Evolutionary conservation across 1,140 invertebrate species (phyloP).

Genomic region (Drosophila grimshawi): DNA sequence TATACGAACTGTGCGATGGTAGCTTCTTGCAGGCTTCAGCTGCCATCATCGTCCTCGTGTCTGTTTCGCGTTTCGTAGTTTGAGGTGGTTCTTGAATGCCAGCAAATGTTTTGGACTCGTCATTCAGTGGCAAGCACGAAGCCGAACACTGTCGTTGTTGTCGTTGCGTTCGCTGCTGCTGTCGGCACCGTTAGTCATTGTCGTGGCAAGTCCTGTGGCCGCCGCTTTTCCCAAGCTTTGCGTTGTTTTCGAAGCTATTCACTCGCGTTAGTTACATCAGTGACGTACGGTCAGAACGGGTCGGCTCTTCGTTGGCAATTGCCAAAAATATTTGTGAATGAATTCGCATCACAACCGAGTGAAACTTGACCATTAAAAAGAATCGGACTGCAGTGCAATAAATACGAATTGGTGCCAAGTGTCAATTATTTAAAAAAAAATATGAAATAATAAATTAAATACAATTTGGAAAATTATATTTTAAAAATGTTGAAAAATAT

Average conservation of each 20-base stretch:
- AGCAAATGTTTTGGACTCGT: conserved; percentile 50
- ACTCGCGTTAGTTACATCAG: conserved; percentile 46
- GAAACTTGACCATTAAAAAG: conserved; percentile 3
- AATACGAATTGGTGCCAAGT: conserved; percentile 10
- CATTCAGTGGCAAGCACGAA: conserved; percentile 62
- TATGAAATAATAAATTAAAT: neutral
- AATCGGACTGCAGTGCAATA: conserved; percentile 22
- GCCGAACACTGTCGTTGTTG: conserved; percentile 51
- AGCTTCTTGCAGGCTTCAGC: conserved; percentile 72
- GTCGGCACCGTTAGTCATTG: conserved; percentile 37
- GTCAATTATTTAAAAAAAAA: conserved; percentile 10
- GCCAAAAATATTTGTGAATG: conserved; percentile 59
- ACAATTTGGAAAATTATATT: neutral
- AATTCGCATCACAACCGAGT: conserved; percentile 25
- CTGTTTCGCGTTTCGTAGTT: conserved; percentile 39
- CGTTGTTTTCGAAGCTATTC: conserved; percentile 48
- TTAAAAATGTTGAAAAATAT: neutral
- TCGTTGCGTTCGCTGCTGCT: conserved; percentile 20
- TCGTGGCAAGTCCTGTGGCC: conserved; percentile 53
- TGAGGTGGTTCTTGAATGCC: conserved; percentile 46
- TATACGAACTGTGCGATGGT: conserved; percentile 59
- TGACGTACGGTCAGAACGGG: conserved; percentile 62
- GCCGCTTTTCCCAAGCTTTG: conserved; percentile 37
- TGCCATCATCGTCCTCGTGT: conserved; percentile 82
- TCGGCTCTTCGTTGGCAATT: conserved; percentile 55